Percentiles rank a stretch among this genome's conserved stretches.
Evolutionary conservation across 2,797 vertebrate genomes (phyloP).

Genomic region (Mycteria americana): DNA sequence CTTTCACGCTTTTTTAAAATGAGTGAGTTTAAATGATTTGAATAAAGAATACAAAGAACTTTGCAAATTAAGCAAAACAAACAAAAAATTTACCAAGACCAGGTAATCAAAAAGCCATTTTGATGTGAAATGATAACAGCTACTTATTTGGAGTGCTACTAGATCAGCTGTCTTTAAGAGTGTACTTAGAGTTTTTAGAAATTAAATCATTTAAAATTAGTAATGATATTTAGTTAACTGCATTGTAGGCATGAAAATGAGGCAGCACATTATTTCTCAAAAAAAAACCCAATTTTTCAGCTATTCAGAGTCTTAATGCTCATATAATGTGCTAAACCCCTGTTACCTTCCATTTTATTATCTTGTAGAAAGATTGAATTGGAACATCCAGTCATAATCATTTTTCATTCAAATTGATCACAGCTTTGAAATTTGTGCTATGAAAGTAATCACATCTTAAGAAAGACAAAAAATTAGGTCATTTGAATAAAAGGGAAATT

Average conservation of each 20-base stretch:
- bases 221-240: not conserved
- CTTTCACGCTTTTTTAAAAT: not conserved
- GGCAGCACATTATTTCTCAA: not conserved
- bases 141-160: not conserved
- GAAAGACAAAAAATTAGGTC: slow-evolving; percentile 9
- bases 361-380: slow-evolving; percentile 21
- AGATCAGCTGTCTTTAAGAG: not conserved
- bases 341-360: slow-evolving; percentile 25
- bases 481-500: slow-evolving; percentile 38
- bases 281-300: not conserved
- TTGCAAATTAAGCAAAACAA: not conserved
- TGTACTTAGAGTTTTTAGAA: not conserved
- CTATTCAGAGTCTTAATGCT: not conserved
- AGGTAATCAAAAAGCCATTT: not conserved
- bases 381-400: slow-evolving; percentile 11
- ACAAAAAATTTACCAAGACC: not conserved
- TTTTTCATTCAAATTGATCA: slow-evolving; percentile 43
- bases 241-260: not conserved
- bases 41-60: not conserved
- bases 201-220: not conserved
- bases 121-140: not conserved
- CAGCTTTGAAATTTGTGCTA: slow-evolving; percentile 14
- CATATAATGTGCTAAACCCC: not conserved
- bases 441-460: slow-evolving; percentile 23
- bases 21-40: not conserved